phyloP scores from a whole-genome alignment of 2,113 vertebrate species.

The Nothoprocta perdicaria region DNA sequence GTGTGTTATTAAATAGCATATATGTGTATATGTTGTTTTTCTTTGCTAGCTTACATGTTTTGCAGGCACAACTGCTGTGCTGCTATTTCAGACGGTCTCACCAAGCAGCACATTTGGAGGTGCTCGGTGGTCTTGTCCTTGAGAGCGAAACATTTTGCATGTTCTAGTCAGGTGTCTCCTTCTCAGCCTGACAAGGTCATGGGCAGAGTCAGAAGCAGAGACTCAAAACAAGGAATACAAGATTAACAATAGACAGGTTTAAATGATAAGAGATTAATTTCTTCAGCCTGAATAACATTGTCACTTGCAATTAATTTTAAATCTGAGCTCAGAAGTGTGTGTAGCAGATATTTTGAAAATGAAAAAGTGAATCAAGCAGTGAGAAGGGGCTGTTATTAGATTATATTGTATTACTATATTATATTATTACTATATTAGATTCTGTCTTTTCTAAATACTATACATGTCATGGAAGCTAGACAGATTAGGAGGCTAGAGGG shows the following conservation, averaged over 20 bases:
- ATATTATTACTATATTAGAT: background rate
- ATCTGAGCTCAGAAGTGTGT: background rate
- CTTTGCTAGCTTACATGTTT: background rate
- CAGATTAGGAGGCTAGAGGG: background rate
- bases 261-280: slow-evolving; percentile 42
- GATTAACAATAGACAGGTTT: slow-evolving; percentile 34
- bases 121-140: background rate
- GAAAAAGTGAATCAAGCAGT: background rate
- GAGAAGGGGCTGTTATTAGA: background rate
- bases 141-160: background rate
- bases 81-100: background rate
- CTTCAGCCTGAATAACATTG: slow-evolving; percentile 18
- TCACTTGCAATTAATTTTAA: slow-evolving; percentile 53
- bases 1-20: background rate
- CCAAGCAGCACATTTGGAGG: background rate
- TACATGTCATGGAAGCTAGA: background rate
- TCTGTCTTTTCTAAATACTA: background rate
- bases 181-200: slow-evolving; percentile 34
- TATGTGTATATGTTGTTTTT: background rate
- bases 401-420: background rate
- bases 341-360: background rate
- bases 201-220: background rate
- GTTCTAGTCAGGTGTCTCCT: slow-evolving; percentile 13
- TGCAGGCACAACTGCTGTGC: background rate
- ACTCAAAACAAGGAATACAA: slow-evolving; percentile 19